Conservation (phyloP, 2,888 invertebrate genomes). For the Epirrhoe alternata region DNA sequence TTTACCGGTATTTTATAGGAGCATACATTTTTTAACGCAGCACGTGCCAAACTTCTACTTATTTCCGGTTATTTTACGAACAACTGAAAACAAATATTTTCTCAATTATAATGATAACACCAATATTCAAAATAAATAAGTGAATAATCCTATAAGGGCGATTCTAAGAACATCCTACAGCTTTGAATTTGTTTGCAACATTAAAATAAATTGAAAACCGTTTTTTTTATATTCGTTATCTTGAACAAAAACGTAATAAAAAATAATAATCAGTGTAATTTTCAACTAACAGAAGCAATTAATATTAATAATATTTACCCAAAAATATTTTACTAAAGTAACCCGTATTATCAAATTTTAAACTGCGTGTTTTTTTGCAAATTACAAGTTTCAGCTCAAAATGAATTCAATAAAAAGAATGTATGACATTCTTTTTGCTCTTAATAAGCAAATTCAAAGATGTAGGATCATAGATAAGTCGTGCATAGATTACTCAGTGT, state of each 20-base stretch:
- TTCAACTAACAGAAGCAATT: background rate
- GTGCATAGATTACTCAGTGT: constrained; percentile 54
- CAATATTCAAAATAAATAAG: constrained; percentile 75
- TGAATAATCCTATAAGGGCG: constrained; percentile 69
- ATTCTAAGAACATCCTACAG: constrained; percentile 67
- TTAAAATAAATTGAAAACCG: background rate
- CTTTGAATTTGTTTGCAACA: constrained; percentile 54
- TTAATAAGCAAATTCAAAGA: constrained; percentile 53
- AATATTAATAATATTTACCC: background rate
- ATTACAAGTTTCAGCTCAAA: too few relatives aligned
- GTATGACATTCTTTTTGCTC: constrained; percentile 4
- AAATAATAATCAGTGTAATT: too few relatives aligned
- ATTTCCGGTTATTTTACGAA: constrained; percentile 33
- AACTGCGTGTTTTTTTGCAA: background rate
- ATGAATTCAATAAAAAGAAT: constrained; percentile 5
- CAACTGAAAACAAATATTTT: constrained; percentile 56
- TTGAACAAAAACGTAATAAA: too few relatives aligned
- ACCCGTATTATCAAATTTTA: background rate
- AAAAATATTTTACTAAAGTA: background rate
- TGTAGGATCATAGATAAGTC: constrained; percentile 65
- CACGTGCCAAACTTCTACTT: constrained; percentile 56
- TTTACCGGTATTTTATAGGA: constrained; percentile 16
- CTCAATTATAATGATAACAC: constrained; percentile 72
- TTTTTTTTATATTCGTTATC: background rate
- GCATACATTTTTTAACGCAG: constrained; percentile 39